These are phyloP conservation scores for Spheniscus mendiculus DNA, from an alignment of 2,113 vertebrate species.

Conservation along the genomic window DNA sequence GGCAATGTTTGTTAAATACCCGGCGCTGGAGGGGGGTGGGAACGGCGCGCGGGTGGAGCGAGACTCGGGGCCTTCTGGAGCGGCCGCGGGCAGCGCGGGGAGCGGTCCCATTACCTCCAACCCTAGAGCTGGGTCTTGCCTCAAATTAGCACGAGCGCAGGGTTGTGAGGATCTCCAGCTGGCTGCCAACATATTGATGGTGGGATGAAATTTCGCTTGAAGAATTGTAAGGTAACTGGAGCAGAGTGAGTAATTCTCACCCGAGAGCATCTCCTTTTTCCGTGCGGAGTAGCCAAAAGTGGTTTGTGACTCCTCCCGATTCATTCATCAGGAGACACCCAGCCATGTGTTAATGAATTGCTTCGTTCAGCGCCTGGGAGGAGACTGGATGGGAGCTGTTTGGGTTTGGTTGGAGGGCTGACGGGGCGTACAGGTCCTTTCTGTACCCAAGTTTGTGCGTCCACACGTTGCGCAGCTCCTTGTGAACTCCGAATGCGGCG, in stretches of 20 bases:
- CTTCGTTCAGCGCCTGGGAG: background rate
- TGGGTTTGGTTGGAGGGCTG: background rate
- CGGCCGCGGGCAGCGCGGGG: rapidly evolving
- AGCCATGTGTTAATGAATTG: background rate
- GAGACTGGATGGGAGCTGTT: rapidly evolving
- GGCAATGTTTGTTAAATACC: background rate
- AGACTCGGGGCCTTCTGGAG: background rate
- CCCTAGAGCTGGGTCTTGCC: background rate
- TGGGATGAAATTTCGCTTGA: conserved; percentile 15
- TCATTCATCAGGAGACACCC: background rate
- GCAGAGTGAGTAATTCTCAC: conserved; percentile 45
- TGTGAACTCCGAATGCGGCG: rapidly evolving
- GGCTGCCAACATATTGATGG: conserved; percentile 43
- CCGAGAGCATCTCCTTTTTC: background rate
- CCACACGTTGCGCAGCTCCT: rapidly evolving
- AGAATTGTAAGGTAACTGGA: conserved; percentile 56
- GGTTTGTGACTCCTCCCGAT: background rate
- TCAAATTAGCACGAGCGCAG: background rate
- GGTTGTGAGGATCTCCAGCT: conserved; percentile 46
- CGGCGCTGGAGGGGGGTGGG: rapidly evolving
- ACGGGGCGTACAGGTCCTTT: rapidly evolving
- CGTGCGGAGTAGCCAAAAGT: background rate
- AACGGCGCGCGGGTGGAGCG: rapidly evolving
- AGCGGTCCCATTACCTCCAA: background rate
- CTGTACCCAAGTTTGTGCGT: background rate